Base-by-base conservation (phyloP, 2,113 vertebrate genomes). In the Silurus asotus region DNA sequence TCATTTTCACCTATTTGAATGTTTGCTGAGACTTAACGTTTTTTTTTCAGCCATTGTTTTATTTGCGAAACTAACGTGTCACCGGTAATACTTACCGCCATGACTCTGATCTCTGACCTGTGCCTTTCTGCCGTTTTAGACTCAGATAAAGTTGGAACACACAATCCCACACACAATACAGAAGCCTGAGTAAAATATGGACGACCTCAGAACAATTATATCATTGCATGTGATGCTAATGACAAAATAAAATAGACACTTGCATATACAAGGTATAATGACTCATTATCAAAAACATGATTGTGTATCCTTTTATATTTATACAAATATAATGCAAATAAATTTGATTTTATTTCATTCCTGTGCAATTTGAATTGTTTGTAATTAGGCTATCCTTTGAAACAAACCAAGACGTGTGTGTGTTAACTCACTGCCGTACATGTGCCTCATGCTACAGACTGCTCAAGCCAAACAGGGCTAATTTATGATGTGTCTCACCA, bases 401-500 rank as follows among this genome's bases (percentile, higher is more conserved):
- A 81, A 28, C 15, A 37, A 84, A 84, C 28, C 17, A 48, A 14
- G 58, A 77, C 25, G 48, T 82, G 61, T 72, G 61, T 72, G 58
- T 80, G 15, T 81, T 82, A 86, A 84, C 86, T 88, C 83, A 81
- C 81, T 82, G 80, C 87, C 70, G 87, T 8, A 53, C 70, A 75
- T 84, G 81, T 84, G 85, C 90, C 69, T 49, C 81, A 90, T 84
- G 91, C 91, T 90, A 90, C 93, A 92, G 91, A 92, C 93, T 90
- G 90, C 88, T 15, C 20, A 83, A 89, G 84, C 45, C 85, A 92
- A 90, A 87, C 78, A 8, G 87, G 75, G 87, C 84, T 94, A 91
- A 95, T 95, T 95, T 95, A 96, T 64, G 55, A 87, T 20, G 69
- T 74, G 91, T 94, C 97, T 97, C 95, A 99, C 97, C 97, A 92